Percentiles rank a stretch among this genome's conserved stretches.
Evolutionary conservation across 2,113 vertebrate genomes (phyloP).

Genomic region (Numenius arquata): DNA sequence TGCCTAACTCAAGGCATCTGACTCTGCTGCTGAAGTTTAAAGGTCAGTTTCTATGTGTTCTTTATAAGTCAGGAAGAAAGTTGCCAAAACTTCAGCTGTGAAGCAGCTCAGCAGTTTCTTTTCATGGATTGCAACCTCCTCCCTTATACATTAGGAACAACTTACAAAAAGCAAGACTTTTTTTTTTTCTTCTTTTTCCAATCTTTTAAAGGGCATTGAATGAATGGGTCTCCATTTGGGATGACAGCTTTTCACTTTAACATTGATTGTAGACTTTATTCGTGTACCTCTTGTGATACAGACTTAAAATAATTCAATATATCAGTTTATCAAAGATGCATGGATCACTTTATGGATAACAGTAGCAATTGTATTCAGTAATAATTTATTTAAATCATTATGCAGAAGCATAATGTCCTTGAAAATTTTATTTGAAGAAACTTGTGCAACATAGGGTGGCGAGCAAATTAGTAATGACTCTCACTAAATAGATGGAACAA

Average conservation of each 20-base stretch:
- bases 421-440: not conserved
- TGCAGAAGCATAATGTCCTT: not conserved
- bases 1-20: not conserved
- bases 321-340: not conserved
- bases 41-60: not conserved
- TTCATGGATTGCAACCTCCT: not conserved
- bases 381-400: not conserved
- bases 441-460: not conserved
- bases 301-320: not conserved
- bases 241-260: not conserved
- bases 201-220: not conserved
- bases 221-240: not conserved
- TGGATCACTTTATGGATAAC: not conserved
- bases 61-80: not conserved
- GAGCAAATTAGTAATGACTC: not conserved
- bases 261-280: not conserved
- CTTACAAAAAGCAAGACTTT: not conserved
- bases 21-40: not conserved
- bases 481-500: conserved; percentile 72
- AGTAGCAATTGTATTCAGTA: not conserved
- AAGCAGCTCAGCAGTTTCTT: not conserved
- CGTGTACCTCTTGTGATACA: not conserved
- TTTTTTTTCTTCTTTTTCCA: not conserved
- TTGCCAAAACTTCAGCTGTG: not conserved
- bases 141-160: not conserved